Conservation (phyloP, 2,888 invertebrate species). For the Eilema caniola region DNA sequence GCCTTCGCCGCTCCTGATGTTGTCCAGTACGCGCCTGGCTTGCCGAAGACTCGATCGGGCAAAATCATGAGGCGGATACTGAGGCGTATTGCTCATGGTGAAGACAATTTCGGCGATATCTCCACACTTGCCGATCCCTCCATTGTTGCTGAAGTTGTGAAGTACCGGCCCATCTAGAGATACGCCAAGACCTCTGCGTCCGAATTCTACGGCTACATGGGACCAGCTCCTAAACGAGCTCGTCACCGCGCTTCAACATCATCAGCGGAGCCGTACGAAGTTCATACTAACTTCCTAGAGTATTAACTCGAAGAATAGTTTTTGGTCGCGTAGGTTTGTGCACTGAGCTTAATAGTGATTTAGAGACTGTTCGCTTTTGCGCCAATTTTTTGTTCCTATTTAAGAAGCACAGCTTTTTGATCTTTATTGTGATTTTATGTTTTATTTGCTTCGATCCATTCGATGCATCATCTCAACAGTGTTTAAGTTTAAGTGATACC, state of each 20-base stretch:
- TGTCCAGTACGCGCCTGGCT: constrained; percentile 96
- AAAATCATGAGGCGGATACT: constrained; percentile 99
- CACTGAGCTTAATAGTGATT: constrained; percentile 20
- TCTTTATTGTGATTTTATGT: constrained; percentile 15
- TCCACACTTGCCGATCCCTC: constrained; percentile 97
- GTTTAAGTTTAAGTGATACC: neutral
- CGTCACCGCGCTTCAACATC: constrained; percentile 1
- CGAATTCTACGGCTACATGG: constrained; percentile 10
- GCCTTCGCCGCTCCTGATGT: constrained; percentile 98
- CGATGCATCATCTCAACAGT: neutral
- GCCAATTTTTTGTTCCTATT: constrained; percentile 37
- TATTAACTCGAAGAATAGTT: constrained; percentile 13
- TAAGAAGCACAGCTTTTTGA: constrained; percentile 27
- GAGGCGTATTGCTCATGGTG: constrained; percentile 96
- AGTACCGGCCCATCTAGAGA: constrained; percentile 86
- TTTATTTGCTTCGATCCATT: neutral
- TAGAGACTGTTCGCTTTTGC: constrained; percentile 17
- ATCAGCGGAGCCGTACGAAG: constrained; percentile 14
- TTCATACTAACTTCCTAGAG: constrained; percentile 21
- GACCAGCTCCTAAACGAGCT: constrained; percentile 12
- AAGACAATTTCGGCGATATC: constrained; percentile 96
- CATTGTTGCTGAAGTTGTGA: constrained; percentile 94
- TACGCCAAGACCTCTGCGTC: constrained; percentile 15
- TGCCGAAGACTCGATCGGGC: constrained; percentile 99
- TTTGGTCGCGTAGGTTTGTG: constrained; percentile 17